Base-by-base conservation (phyloP, 2,888 invertebrate genomes). In the Myathropa florea region DNA sequence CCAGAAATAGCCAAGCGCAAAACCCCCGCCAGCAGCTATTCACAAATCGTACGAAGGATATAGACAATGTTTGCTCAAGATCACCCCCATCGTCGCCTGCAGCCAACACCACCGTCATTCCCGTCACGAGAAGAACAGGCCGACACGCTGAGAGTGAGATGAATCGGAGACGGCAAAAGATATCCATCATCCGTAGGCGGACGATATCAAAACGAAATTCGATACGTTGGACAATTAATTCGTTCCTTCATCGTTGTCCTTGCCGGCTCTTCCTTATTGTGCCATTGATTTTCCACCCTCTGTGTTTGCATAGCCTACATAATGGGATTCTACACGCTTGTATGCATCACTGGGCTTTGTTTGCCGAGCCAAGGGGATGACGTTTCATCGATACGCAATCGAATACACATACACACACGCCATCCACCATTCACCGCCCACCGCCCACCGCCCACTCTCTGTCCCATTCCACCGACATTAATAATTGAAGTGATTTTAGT, bases 401-500 rank as follows among this genome's bases (percentile, higher is more conserved):
- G 24, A 24, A 57, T 14, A 23, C 23, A 33, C 67, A 77, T 12
- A 14, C 14, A 24, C 61, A 68, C 36, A n/a, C 60, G 23, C 23
- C 46, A 1, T 57, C 28, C 10, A 36, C 18, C 24, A n/a, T n/a
- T n/a, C 57, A 24, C 1, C 12, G 2, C 7, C 4, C n/a, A 6
- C 30, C 30, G 10, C 12, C 2, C 33, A 33, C 2, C 33, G 33
- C 33, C 33, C 33, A 3, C 4, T n/a, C 0, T 3, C 53, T 18
- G 6, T 14, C 4, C 10, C 6, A 4, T 9, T 1, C 30, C 4
- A 12, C n/a, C 65, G 46, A 60, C 46, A 46, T 72, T 80, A 80
- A 81, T 76, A 80, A 84, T 84, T 81, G 76, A 76, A 71, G 70
- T 61, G 84, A 80, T 61, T 84, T 80, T 67, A 81, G 76, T 80